Evolutionary conservation across 2,797 vertebrate genomes (phyloP).

Genomic region (Epinephelus awoara): DNA sequence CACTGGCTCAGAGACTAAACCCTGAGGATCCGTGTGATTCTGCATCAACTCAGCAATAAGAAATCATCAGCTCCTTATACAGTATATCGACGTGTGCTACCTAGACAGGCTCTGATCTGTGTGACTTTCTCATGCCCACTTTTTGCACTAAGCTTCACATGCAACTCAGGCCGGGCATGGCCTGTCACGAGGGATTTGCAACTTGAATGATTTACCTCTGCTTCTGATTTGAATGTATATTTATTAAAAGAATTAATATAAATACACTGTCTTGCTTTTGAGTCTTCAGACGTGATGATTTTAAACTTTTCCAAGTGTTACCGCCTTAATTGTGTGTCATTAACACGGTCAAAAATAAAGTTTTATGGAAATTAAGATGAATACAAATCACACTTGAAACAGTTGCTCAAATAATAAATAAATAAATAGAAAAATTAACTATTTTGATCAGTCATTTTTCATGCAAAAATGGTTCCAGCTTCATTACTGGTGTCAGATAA

Average conservation of each 20-base stretch:
- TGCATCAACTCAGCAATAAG: conserved; percentile 18
- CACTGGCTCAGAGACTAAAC: conserved; percentile 9
- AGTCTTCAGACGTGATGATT: not conserved
- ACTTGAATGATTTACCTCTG: conserved; percentile 34
- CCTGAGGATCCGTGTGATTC: conserved; percentile 24
- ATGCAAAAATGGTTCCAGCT: not conserved
- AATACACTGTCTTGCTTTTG: conserved; percentile 23
- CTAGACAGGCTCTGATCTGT: not conserved
- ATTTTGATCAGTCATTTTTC: not conserved
- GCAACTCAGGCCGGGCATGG: conserved; percentile 66
- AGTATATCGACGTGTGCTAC: conserved; percentile 18
- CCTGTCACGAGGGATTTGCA: conserved; percentile 32
- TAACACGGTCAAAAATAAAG: too few species aligned
- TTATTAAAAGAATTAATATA: conserved; percentile 54
- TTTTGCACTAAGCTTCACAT: conserved; percentile 72
- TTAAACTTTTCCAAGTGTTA: not conserved
- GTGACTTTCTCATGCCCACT: conserved; percentile 45
- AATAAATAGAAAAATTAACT: not conserved
- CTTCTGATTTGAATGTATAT: conserved; percentile 70
- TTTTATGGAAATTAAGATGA: too few species aligned
- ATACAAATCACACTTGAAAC: not conserved
- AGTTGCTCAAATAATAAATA: not conserved
- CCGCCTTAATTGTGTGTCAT: not conserved
- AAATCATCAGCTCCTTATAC: conserved; percentile 18
- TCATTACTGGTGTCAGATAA: too few species aligned